A percentile compares a stretch with the other conserved stretches of the same genome.
phyloP scores from a whole-genome alignment of 2,888 invertebrate species.

The Apodemia zela region DNA sequence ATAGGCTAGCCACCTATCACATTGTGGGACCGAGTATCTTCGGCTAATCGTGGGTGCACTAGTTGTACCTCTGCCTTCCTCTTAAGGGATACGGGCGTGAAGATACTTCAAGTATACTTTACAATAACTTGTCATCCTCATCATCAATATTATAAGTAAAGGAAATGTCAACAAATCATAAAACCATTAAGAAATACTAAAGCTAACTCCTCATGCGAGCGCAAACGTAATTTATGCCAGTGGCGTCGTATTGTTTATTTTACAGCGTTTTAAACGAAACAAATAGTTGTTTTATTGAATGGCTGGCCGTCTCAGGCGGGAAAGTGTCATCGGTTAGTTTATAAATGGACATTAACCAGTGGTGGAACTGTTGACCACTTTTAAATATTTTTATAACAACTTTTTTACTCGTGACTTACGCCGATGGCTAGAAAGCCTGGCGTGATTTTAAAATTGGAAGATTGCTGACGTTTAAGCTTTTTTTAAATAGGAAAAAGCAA shows the following conservation, averaged over 20 bases:
- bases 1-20: no score
- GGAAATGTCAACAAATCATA: slow-evolving; percentile 15
- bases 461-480: no score
- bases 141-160: not conserved
- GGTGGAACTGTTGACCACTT: slow-evolving; percentile 1
- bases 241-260: slow-evolving; percentile 30
- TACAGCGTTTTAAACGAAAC: slow-evolving; percentile 32
- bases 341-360: slow-evolving; percentile 23
- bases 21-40: no score
- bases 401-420: not conserved
- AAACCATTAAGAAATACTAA: slow-evolving; percentile 15
- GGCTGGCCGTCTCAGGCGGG: slow-evolving; percentile 20
- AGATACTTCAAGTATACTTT: no score
- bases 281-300: slow-evolving; percentile 36
- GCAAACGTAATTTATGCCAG: slow-evolving; percentile 12
- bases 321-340: slow-evolving; percentile 28
- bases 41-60: no score
- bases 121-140: not conserved
- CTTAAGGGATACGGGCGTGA: no score
- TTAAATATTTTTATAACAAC: not conserved
- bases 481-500: no score
- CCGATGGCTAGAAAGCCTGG: not conserved
- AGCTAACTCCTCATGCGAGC: slow-evolving; percentile 10
- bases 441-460: no score
- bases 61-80: no score